These are phyloP conservation scores for Andrena fulva DNA, from an alignment of 2,888 invertebrate species.

Conservation along the genomic window DNA sequence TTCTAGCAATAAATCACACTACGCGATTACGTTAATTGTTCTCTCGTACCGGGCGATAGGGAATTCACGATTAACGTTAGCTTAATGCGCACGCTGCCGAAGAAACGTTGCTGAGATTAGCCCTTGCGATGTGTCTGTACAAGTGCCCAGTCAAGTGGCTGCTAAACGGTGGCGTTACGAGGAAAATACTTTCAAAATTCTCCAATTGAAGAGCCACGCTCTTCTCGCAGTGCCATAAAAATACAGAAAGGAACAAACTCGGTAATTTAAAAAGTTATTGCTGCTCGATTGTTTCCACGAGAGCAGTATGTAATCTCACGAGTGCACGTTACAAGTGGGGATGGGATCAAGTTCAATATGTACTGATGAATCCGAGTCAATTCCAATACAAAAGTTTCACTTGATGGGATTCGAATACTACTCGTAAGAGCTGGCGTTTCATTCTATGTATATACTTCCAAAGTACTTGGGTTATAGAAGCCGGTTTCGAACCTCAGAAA, in stretches of 20 bases:
- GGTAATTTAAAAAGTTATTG: too few relatives aligned
- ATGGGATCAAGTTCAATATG: too few relatives aligned
- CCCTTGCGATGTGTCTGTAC: not conserved
- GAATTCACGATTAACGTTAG: not conserved
- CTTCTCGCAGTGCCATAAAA: not conserved
- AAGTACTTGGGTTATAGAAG: too few relatives aligned
- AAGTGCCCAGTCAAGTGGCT: not conserved
- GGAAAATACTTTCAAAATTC: not conserved
- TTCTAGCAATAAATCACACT: conserved; percentile 25
- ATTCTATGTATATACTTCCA: too few relatives aligned
- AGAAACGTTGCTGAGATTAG: not conserved
- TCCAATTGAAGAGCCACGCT: not conserved
- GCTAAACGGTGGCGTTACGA: too few relatives aligned
- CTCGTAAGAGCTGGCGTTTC: too few relatives aligned
- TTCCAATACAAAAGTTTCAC: too few relatives aligned
- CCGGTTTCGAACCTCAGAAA: too few relatives aligned
- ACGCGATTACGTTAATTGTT: conserved; percentile 35
- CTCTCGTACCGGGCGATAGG: conserved; percentile 34
- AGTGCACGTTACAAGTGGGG: too few relatives aligned
- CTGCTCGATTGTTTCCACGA: not conserved
- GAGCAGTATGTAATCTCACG: not conserved
- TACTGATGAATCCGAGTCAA: too few relatives aligned
- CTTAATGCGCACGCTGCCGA: not conserved
- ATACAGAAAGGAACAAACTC: not conserved
- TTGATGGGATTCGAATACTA: too few relatives aligned